Conservation (phyloP, 2,888 invertebrate genomes). For the Tetropium fuscum region DNA sequence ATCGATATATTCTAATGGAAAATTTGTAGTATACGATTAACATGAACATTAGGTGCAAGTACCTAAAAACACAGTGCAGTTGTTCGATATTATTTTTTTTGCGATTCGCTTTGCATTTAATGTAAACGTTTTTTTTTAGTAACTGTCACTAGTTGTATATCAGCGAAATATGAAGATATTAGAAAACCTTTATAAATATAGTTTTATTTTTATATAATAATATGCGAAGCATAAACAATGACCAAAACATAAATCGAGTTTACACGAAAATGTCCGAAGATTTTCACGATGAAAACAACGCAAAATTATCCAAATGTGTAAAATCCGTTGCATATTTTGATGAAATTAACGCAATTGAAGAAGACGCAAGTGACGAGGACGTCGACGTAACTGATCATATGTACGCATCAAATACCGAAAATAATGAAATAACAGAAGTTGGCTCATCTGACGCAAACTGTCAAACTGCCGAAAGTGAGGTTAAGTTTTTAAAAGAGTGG, state of each 20-base stretch:
- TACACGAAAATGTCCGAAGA: conserved; percentile 66
- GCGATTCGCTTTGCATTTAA: no score
- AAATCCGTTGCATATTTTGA: conserved; percentile 53
- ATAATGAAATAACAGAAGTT: conserved; percentile 45
- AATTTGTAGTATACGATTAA: background rate
- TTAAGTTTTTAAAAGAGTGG: conserved; percentile 81
- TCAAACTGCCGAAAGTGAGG: conserved; percentile 69
- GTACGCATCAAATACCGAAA: conserved; percentile 72
- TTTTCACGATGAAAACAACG: conserved; percentile 60
- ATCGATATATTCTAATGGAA: conserved; percentile 1
- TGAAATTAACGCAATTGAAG: conserved; percentile 39
- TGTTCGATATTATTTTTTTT: no score
- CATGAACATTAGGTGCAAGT: background rate
- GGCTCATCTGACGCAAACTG: conserved; percentile 45
- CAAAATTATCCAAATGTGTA: conserved; percentile 58
- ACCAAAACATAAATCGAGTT: conserved; percentile 64
- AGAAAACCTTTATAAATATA: conserved; percentile 20
- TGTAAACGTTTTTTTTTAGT: no score
- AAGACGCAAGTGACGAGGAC: conserved; percentile 34
- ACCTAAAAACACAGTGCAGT: no score
- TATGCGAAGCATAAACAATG: conserved; percentile 60
- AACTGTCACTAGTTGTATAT: background rate
- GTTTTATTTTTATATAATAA: conserved; percentile 30
- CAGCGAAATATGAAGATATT: conserved; percentile 14
- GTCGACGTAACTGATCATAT: conserved; percentile 76